Conservation (phyloP, 1,140 invertebrate genomes). For the Drosophila kohkoa region DNA sequence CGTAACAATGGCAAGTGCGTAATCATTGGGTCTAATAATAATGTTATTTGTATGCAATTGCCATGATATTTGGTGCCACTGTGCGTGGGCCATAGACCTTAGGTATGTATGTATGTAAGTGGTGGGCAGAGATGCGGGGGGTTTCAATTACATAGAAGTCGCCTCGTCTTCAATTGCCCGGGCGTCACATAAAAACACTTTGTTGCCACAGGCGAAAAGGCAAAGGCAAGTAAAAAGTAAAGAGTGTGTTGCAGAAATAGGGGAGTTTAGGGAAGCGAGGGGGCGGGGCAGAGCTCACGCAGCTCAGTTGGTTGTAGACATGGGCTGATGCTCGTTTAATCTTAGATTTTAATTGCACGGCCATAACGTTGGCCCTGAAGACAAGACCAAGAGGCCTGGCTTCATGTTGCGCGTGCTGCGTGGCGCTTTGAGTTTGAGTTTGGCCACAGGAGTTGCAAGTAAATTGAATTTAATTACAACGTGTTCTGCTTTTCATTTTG, state of each 20-base stretch:
- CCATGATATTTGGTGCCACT: constrained; percentile 21
- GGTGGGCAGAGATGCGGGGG: background rate
- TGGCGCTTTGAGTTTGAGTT: background rate
- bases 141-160: constrained; percentile 49
- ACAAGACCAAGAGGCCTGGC: constrained; percentile 5
- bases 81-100: constrained; percentile 32
- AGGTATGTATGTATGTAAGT: constrained; percentile 13
- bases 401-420: constrained; percentile 8
- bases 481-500: constrained; percentile 69
- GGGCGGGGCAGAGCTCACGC: background rate
- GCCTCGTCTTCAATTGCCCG: constrained; percentile 53
- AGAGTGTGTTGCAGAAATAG: background rate
- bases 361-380: constrained; percentile 59
- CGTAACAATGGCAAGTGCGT: constrained; percentile 2
- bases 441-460: constrained; percentile 65
- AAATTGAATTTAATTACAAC: constrained; percentile 80
- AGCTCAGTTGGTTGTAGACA: constrained; percentile 31
- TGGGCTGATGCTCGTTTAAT: constrained; percentile 69
- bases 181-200: constrained; percentile 71
- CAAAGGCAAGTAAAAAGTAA: background rate
- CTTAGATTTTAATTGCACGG: constrained; percentile 77
- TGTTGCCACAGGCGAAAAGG: constrained; percentile 46
- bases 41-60: constrained; percentile 7
- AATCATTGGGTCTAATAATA: background rate
- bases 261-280: too few species aligned